A percentile compares a stretch with the other conserved stretches of the same genome.
Conservation (phyloP, 2,888 invertebrate species). For the Pterostichus madidus region DNA sequence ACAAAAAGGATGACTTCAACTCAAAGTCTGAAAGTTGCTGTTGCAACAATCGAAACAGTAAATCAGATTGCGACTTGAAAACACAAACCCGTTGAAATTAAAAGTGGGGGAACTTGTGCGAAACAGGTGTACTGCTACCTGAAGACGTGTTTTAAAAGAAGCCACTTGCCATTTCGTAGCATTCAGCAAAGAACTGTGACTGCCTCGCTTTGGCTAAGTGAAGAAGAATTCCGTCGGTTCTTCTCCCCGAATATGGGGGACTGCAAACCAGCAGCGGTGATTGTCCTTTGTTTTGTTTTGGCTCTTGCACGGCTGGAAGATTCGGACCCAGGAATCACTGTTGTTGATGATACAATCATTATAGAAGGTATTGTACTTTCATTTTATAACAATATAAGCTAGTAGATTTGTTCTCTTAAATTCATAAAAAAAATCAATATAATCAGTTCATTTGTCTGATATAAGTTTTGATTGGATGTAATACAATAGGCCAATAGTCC, state of each 20-base stretch:
- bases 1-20: neutral
- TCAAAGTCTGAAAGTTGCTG: neutral
- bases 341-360: conserved; percentile 46
- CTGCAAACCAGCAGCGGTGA: conserved; percentile 9
- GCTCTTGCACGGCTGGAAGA: conserved; percentile 7
- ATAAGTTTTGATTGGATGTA: too few species aligned
- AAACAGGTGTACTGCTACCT: conserved; percentile 39
- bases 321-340: conserved; percentile 11
- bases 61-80: conserved; percentile 27
- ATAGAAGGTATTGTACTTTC: conserved; percentile 55
- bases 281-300: conserved; percentile 40
- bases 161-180: conserved; percentile 64
- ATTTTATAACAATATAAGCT: neutral
- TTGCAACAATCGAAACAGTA: conserved; percentile 20
- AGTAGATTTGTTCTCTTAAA: too few species aligned
- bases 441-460: too few species aligned
- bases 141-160: conserved; percentile 57
- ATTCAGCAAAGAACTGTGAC: conserved; percentile 42
- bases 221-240: conserved; percentile 7
- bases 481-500: too few species aligned
- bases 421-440: too few species aligned
- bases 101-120: conserved; percentile 53
- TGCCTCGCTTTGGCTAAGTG: conserved; percentile 1
- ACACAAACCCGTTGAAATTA: conserved; percentile 27
- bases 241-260: conserved; percentile 42